Evolutionary conservation across 2,113 vertebrate species (phyloP).

Genomic region (Mesitornis unicolor): DNA sequence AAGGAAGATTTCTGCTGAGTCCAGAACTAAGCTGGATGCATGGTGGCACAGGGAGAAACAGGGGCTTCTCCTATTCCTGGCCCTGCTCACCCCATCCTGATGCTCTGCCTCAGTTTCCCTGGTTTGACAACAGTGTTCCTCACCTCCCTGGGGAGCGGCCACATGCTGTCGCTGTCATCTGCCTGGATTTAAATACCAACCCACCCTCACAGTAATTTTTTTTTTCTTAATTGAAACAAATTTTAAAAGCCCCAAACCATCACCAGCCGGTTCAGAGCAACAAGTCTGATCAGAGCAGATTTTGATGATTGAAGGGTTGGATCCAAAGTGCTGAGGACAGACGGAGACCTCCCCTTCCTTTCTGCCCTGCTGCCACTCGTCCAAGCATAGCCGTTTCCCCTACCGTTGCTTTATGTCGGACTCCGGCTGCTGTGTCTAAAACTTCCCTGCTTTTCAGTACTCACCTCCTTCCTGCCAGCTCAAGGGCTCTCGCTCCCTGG

Average conservation of each 20-base stretch:
- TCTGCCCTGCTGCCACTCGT: not conserved
- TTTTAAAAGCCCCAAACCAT: not conserved
- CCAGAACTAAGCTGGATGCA: not conserved
- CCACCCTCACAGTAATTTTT: rapidly evolving
- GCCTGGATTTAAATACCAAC: not conserved
- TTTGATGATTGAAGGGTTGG: not conserved
- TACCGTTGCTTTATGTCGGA: not conserved
- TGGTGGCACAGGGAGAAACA: rapidly evolving
- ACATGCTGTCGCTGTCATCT: not conserved
- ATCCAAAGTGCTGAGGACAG: not conserved
- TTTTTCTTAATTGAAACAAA: not conserved
- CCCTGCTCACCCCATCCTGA: not conserved
- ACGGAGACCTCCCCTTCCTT: not conserved
- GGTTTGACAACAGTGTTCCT: not conserved
- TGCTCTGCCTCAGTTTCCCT: not conserved
- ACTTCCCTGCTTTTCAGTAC: not conserved
- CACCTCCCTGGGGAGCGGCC: not conserved
- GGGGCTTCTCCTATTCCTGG: not conserved
- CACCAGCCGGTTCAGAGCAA: not conserved
- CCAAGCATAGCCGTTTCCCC: not conserved
- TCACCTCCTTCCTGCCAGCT: slow-evolving; percentile 57
- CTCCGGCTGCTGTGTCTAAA: not conserved
- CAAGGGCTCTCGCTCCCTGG: slow-evolving; percentile 36
- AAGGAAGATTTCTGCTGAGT: slow-evolving; percentile 25
- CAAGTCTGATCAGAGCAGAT: not conserved